Evolutionary conservation across 2,797 vertebrate species (phyloP), one percentile per base, ranked within the genome.

Genomic region (Gorsachius magnificus): DNA sequence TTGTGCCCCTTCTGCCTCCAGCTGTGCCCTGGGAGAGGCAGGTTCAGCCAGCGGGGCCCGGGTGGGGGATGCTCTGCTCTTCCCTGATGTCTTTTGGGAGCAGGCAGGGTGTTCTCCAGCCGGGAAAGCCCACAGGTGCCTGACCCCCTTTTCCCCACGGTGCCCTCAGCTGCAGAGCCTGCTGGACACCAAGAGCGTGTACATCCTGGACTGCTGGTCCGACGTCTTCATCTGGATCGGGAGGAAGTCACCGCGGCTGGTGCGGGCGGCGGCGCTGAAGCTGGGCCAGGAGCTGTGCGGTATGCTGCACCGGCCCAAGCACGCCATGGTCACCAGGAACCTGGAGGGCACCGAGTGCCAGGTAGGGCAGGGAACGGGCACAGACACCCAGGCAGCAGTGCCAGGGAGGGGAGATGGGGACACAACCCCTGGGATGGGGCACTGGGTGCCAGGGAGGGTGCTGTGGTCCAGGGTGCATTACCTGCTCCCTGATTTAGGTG

Each of bases 151-250:
- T 41, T 22, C 11, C 25, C 28, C n/a, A 22, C 0, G 13, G 22
- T 58, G 17, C 10, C 51, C 11, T 5, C 95, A 99, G 99, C 89
- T 99, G 45, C 99, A 99, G 98, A 99, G 99, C 75, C 98, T 99
- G 70, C 98, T 99, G 95, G 99, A 99, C 98, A 99, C 99, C 11
- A 99, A 99, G 96, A 98, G 98, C 0, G 99, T 99, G n/a, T 99
- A 99, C 98, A 99, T 99, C 97, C 97, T 99, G 95, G 99, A 99
- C 98, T 99, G 99, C 95, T 99, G 99, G 99, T 99, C 99, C 0
- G 99, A 99, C 0, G 98, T 99, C 74, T 99, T 99, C 97, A 99
- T 99, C 98, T 99, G 99, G 99, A 99, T 99, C 1, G 99, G 99
- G 68, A 98, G 99, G 88, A 99, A 99, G 96, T 99, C 99, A 0